Evolutionary conservation across 1,140 invertebrate species (phyloP), one percentile per base, ranked within the genome.

Genomic region (Apocrypta bakeri): DNA sequence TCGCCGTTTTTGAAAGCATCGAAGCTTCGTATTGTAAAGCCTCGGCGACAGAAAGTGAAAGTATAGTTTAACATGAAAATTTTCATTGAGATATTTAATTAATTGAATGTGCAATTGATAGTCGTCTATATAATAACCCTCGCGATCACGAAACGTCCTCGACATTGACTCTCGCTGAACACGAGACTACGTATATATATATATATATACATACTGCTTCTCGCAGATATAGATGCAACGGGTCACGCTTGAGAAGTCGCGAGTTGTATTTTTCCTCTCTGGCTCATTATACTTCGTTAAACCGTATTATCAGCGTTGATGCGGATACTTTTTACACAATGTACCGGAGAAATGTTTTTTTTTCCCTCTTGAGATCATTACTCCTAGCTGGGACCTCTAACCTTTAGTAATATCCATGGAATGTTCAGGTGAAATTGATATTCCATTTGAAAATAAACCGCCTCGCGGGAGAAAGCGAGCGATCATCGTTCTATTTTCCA

Each of bases 81-180:
- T 37, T 37, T 17, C 25, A 80, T 80, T 80, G 79, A 56, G 33
- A 63, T n/a, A 80, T 80, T 80, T 64, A 64, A 63, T 73, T 64
- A 11, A 72, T 71, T n/a, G n/a, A 11, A 14, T 48, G 66, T 64
- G 68, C 27, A 61, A 79, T 79, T 79, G 68, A 79, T 71, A 79
- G 42, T 0, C 0, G 1, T 17, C 0, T 21, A 21, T 56, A 56
- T 48, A 48, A 9, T 37, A 2, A 4, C 33, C 9, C 76, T 63
- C 33, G 76, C 68, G 17, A 27, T 69, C 29, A 69, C 61, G 8
- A 25, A 66, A 77, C 61, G 61, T 21, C 75, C 31, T 37, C 74
- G 56, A 77, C 61, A 31, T 64, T 64, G 74, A 66, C 61, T 56
- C 48, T n/a, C 21, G 6, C 17, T 21, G 48, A 56, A 17, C 48